Base-by-base conservation (phyloP, 1,140 invertebrate genomes). In the Macrobrachium nipponense region DNA sequence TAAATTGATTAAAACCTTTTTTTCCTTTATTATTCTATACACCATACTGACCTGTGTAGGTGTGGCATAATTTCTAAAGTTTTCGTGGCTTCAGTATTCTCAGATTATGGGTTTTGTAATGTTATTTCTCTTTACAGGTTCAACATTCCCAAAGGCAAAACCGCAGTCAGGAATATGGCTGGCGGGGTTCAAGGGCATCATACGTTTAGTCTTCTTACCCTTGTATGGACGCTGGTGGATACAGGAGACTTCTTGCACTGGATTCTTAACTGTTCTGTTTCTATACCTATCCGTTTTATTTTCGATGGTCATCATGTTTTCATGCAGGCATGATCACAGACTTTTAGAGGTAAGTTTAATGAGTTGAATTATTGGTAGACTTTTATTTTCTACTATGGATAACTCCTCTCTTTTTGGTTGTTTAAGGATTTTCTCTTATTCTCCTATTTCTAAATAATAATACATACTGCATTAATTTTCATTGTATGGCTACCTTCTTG, bases 61-160 rank as follows among this genome's bases (percentile, higher is more conserved):
- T 51, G 12, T 51, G 12, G 51, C 51, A 51, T 51, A 51, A 51
- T 12, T 10, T 8, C 51, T 51, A 51, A 10, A 51, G 51, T 51
- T 51, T 51, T 36, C 27, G 12, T 51, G 5, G 12, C 7, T 51
- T 51, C 5, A 51, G 7, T 51, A 51, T 7, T 51, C 51, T 51
- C 51, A 51, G 51, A 51, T 51, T 51, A 8, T 51, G 12, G 0
- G 51, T 3, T 51, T 51, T 51, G 12, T 3, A 80, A 78, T 43
- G 2, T 66, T 72, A 89, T 90, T 89, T 79, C 88, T 87, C 88
- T 88, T 88, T 90, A 27, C 90, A 97, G 96, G 97, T 70, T 98
- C 97, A 27, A 97, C 96, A 73, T 98, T 98, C 92, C 95, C 97
- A 8, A 98, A 98, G 93, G 95, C 96, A 12, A 98, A 98, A 90